Evolutionary conservation across 2,797 vertebrate genomes (phyloP).

Genomic region (Hydrocynus forskahlii): DNA sequence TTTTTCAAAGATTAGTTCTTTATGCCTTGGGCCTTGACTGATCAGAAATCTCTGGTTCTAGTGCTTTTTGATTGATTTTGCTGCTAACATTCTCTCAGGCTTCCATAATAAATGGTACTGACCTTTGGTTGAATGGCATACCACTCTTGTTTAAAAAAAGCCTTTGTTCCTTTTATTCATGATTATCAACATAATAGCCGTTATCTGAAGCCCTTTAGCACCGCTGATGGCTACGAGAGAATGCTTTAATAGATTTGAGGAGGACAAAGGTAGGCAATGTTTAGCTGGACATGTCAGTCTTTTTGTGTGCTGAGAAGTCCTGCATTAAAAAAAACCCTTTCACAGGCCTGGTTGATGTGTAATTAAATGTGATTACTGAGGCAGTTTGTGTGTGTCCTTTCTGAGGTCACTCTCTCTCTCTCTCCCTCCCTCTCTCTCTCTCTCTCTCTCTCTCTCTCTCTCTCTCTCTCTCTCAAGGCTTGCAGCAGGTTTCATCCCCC

Average conservation of each 20-base stretch:
- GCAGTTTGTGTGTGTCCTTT: conserved; percentile 73
- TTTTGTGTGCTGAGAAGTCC: conserved; percentile 71
- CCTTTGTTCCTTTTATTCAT: conserved; percentile 68
- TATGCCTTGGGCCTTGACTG: conserved; percentile 4
- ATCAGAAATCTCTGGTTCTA: conserved; percentile 28
- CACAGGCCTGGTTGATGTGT: conserved; percentile 80
- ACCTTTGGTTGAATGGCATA: conserved; percentile 58
- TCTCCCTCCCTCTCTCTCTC: conserved; percentile 54
- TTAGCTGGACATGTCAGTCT: conserved; percentile 80
- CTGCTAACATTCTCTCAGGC: conserved; percentile 43
- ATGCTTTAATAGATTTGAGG: conserved; percentile 81
- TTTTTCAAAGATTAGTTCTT: conserved; percentile 2
- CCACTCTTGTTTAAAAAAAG: conserved; percentile 51
- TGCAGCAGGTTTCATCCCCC: conserved; percentile 61
- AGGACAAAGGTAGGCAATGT: conserved; percentile 85
- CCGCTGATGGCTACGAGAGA: conserved; percentile 80
- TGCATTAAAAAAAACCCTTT: conserved; percentile 82
- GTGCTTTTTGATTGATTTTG: conserved; percentile 48
- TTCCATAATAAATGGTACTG: conserved; percentile 50
- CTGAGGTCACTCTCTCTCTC: conserved; percentile 53
- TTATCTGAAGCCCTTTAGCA: conserved; percentile 74
- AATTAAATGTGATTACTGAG: conserved; percentile 88
- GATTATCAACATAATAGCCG: conserved; percentile 77
- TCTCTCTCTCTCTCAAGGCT: conserved; percentile 29
- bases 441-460: conserved; percentile 15